Evolutionary conservation across 2,888 invertebrate species (phyloP), one percentile per base, ranked within the genome.

Genomic region (Aphodius granarius): DNA sequence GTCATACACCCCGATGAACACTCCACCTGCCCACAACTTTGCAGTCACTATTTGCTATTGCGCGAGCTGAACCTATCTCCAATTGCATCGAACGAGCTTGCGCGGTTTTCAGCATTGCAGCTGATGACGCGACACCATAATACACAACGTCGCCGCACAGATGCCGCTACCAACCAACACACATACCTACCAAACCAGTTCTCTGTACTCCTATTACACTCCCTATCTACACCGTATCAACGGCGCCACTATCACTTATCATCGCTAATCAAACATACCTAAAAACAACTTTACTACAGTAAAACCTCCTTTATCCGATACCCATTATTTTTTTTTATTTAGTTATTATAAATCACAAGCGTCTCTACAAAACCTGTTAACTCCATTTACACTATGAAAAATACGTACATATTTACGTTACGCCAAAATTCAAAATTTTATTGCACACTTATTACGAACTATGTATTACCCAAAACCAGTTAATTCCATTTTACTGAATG

Each of bases 21-120:
- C 84, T 84, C 84, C 84, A 84, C 84, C 84, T 84, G 83, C 84
- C 84, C 84, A 84, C 85, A 83, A 84, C 84, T 85, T 84, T 84
- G 82, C 83, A 83, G 83, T 84, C 84, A 83, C 83, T 83, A 83
- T 83, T 83, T 83, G 72, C 72, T 77, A 77, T 78, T 78, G 76
- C 78, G 78, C 78, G 79, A 78, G 77, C 78, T 75, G 76, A 76
- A 75, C 75, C 77, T 78, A 75, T 77, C 73, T 73, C 76, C 78
- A 74, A 75, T 77, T 78, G 76, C 78, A 79, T 79, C 77, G 80
- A 78, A 78, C 80, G 81, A 79, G 79, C 78, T 78, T 82, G 82
- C 82, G 81, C 78, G 74, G 75, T 79, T 71, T 72, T 75, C 75
- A 72, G 72, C 75, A 70, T 78, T 76, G 79, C 80, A 79, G 80